Evolutionary conservation across 2,888 invertebrate species (phyloP).

Genomic region (Lamellibrachia columna): DNA sequence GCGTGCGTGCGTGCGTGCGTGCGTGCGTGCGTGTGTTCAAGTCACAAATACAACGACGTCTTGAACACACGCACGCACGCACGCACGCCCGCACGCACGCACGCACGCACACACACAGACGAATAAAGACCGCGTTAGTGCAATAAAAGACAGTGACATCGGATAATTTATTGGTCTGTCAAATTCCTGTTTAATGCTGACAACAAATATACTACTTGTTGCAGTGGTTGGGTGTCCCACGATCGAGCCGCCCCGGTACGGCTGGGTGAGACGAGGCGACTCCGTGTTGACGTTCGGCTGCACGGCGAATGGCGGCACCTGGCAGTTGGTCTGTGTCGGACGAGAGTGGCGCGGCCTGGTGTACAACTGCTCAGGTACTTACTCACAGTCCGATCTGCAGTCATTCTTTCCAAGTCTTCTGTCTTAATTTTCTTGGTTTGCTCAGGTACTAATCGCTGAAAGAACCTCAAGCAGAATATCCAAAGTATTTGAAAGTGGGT

Average conservation of each 20-base stretch:
- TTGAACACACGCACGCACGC: no score
- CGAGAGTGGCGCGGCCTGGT: conserved; percentile 29
- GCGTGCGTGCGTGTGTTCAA: no score
- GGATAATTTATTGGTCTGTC: not conserved
- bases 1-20: no score
- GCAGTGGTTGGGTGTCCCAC: conserved; percentile 32
- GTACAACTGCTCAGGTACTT: conserved; percentile 29
- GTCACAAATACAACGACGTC: no score
- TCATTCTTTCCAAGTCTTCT: no score
- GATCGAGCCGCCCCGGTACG: conserved; percentile 27
- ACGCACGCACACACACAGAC: no score
- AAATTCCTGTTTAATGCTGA: conserved; percentile 18
- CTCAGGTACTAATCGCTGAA: not conserved
- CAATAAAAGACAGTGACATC: no score
- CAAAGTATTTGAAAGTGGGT: not conserved
- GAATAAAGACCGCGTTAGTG: no score
- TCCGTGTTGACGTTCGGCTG: conserved; percentile 29
- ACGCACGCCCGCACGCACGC: no score
- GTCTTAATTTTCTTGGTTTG: not conserved
- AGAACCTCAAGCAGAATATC: not conserved
- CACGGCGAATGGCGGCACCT: conserved; percentile 26
- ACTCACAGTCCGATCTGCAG: no score
- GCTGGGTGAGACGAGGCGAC: conserved; percentile 27
- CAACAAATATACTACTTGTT: conserved; percentile 27
- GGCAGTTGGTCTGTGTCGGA: conserved; percentile 31